phyloP scores from a whole-genome alignment of 2,797 vertebrate genomes.

The Peromyscus melanophrys region DNA sequence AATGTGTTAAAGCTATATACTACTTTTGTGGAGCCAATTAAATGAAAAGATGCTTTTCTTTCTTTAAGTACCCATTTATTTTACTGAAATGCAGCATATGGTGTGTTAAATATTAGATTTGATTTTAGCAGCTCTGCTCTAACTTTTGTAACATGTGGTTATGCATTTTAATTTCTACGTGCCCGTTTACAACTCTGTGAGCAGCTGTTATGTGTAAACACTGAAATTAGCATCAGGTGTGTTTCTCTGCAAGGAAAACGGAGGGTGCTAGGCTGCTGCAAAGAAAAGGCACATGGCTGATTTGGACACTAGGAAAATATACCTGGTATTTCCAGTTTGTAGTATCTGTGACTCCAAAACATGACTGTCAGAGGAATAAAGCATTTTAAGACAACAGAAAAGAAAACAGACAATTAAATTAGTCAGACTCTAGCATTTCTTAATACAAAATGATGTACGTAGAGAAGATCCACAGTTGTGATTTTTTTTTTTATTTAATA shows the following conservation, averaged over 20 bases:
- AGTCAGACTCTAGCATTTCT: conserved; percentile 12
- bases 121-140: conserved; percentile 45
- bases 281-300: not conserved
- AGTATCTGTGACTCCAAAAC: not conserved
- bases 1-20: not conserved
- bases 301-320: not conserved
- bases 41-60: not conserved
- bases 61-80: conserved; percentile 48
- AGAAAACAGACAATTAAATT: not conserved
- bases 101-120: conserved; percentile 66
- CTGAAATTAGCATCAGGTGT: conserved; percentile 47
- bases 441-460: not conserved
- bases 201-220: conserved; percentile 66
- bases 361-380: not conserved
- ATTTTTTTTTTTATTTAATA: not conserved
- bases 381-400: not conserved
- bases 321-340: not conserved
- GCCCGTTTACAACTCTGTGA: not conserved
- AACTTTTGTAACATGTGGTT: conserved; percentile 20
- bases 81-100: conserved; percentile 29
- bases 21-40: not conserved
- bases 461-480: not conserved
- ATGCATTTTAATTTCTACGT: conserved; percentile 65
- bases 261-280: not conserved
- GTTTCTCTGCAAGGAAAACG: not conserved